A percentile compares a stretch with the other conserved stretches of the same genome.
Conservation (phyloP, 2,888 invertebrate species). For the Trichopria drosophilae region DNA sequence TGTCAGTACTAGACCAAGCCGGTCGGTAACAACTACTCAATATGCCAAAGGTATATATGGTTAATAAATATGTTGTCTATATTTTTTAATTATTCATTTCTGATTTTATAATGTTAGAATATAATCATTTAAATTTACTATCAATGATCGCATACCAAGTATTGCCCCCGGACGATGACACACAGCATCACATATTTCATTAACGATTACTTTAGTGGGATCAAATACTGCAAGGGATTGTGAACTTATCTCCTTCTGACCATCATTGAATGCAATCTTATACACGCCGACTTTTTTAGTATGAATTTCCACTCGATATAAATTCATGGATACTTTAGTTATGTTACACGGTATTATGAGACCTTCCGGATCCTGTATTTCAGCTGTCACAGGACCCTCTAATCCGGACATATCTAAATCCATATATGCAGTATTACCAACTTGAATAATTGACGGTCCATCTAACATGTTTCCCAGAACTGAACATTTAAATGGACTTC, state of each 20-base stretch:
- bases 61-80: neutral
- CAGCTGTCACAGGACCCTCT: conserved; percentile 57
- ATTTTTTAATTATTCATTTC: neutral
- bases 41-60: too few relatives aligned
- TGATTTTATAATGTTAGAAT: conserved; percentile 9
- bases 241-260: conserved; percentile 64
- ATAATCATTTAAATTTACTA: neutral
- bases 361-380: conserved; percentile 63
- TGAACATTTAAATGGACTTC: conserved; percentile 84
- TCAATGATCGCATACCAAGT: conserved; percentile 61
- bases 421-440: conserved; percentile 55
- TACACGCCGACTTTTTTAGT: conserved; percentile 77
- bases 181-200: conserved; percentile 75
- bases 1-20: too few relatives aligned
- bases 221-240: conserved; percentile 75
- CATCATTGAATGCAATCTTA: conserved; percentile 68
- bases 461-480: conserved; percentile 61
- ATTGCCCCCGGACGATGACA: conserved; percentile 82
- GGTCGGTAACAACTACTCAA: too few relatives aligned
- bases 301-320: conserved; percentile 72
- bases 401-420: conserved; percentile 58
- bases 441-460: conserved; percentile 53
- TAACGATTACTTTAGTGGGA: conserved; percentile 71
- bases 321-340: conserved; percentile 68
- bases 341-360: conserved; percentile 58